Conservation (phyloP, 1,140 invertebrate species). For the Cherax quadricarinatus region DNA sequence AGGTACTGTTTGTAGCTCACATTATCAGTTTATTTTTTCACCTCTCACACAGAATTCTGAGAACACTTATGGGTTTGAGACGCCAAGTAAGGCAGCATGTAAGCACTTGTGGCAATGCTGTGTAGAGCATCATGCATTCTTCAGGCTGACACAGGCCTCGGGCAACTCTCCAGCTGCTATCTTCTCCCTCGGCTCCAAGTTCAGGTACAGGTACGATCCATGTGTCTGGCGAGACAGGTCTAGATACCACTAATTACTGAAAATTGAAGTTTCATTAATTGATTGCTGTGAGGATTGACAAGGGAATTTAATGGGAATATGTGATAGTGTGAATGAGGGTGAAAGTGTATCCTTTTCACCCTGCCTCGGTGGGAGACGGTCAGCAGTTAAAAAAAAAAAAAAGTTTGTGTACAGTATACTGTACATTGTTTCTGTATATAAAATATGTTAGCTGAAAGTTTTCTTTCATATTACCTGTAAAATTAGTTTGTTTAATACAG, state of each 20-base stretch:
- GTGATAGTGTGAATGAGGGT: no score
- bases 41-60: conserved; percentile 87
- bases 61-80: conserved; percentile 96
- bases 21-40: no score
- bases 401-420: no score
- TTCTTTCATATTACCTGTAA: no score
- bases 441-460: no score
- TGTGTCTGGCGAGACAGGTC: not conserved
- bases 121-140: conserved; percentile 98
- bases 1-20: no score
- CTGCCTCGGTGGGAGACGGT: no score
- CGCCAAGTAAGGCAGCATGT: conserved; percentile 94
- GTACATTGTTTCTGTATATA: no score
- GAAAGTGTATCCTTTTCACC: no score
- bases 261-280: not conserved
- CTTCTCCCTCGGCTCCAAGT: conserved; percentile 84
- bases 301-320: no score
- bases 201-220: conserved; percentile 83
- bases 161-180: conserved; percentile 81
- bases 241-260: not conserved
- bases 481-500: no score
- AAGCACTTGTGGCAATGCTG: conserved; percentile 99
- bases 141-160: conserved; percentile 87
- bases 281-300: not conserved
- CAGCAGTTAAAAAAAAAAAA: no score